These are phyloP conservation scores for Eutrigla gurnardus DNA, from an alignment of 2,797 vertebrate species.

Conservation along the genomic window DNA sequence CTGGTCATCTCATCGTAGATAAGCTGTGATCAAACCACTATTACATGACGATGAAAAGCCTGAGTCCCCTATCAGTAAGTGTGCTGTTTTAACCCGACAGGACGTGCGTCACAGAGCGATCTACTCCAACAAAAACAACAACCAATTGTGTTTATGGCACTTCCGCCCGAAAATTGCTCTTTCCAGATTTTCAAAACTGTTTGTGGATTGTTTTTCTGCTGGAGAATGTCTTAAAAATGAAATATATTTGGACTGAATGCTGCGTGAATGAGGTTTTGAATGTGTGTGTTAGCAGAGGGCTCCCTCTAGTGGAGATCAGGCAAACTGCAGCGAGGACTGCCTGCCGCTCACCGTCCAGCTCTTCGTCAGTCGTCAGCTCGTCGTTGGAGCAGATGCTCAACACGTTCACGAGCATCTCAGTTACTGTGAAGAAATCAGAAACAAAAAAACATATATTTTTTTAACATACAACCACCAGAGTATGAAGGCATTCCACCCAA, in stretches of 20 bases:
- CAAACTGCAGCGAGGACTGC: constrained; percentile 6
- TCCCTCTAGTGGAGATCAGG: constrained; percentile 60
- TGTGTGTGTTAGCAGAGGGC: constrained; percentile 8
- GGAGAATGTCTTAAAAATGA: neutral
- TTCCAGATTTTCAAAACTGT: neutral
- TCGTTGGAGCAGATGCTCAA: constrained; percentile 89
- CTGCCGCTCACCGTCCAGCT: constrained; percentile 84
- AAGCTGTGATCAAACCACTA: constrained; percentile 32
- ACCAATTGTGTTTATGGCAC: neutral
- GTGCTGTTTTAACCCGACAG: neutral
- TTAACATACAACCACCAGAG: neutral
- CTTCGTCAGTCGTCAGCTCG: constrained; percentile 87
- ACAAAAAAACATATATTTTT: neutral
- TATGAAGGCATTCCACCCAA: neutral
- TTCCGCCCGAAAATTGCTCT: neutral
- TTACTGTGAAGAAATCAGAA: constrained; percentile 72
- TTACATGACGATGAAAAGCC: neutral
- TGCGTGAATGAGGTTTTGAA: neutral
- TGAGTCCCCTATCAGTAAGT: neutral
- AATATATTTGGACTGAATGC: neutral
- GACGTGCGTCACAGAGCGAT: neutral
- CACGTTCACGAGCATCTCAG: constrained; percentile 88
- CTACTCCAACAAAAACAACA: neutral
- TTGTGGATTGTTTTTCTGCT: neutral
- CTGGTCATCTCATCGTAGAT: constrained; percentile 47